phyloP scores from a whole-genome alignment of 2,888 invertebrate species.

The Deroplatys truncata region DNA sequence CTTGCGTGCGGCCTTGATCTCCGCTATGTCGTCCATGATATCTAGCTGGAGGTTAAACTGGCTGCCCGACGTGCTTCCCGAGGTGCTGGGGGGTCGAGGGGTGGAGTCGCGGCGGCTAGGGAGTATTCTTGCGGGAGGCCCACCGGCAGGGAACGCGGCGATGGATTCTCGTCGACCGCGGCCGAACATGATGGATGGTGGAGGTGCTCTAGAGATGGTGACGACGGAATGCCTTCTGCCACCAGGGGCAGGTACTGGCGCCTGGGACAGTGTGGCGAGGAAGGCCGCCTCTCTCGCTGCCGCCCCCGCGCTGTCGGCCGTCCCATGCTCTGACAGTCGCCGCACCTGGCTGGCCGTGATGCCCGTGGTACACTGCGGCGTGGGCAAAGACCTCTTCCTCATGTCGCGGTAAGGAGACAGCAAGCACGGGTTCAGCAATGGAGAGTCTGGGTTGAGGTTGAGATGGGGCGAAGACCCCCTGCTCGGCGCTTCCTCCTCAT shows the following conservation, averaged over 20 bases:
- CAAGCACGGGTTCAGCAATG: constrained; percentile 71
- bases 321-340: constrained; percentile 73
- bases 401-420: constrained; percentile 69
- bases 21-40: constrained; percentile 83
- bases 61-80: constrained; percentile 69
- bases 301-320: constrained; percentile 60
- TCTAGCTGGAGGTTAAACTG: constrained; percentile 79
- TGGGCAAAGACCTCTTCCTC: constrained; percentile 78
- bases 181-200: constrained; percentile 61
- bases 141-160: constrained; percentile 60
- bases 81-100: constrained; percentile 58
- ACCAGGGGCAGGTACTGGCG: constrained; percentile 66
- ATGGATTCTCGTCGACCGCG: constrained; percentile 76
- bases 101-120: constrained; percentile 46
- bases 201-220: constrained; percentile 77
- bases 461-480: constrained; percentile 16
- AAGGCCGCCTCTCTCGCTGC: constrained; percentile 73
- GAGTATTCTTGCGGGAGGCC: constrained; percentile 40
- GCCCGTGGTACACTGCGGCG: constrained; percentile 78
- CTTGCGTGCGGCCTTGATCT: constrained; percentile 46
- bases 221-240: constrained; percentile 82
- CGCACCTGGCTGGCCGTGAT: constrained; percentile 67
- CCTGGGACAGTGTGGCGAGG: constrained; percentile 73
- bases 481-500: constrained; percentile 49
- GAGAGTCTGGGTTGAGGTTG: constrained; percentile 63